Evolutionary conservation across 2,888 invertebrate species (phyloP).

Genomic region (Trileptium ribeirensis): DNA sequence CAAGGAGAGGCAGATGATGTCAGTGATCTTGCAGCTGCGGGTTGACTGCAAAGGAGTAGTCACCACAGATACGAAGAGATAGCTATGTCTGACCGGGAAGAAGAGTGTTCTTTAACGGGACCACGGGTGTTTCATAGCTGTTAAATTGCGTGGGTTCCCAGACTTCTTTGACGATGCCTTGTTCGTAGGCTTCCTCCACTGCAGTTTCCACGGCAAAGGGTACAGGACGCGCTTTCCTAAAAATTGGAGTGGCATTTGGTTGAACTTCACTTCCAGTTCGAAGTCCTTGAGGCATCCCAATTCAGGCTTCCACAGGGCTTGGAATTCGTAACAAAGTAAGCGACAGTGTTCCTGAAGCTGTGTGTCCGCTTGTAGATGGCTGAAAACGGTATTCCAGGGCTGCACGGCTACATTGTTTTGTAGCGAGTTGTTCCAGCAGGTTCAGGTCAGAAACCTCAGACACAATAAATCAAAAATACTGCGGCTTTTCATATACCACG

Average conservation of each 20-base stretch:
- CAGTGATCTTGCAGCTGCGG: not conserved
- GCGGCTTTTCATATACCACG: not conserved
- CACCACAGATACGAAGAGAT: not conserved
- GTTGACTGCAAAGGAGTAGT: not conserved
- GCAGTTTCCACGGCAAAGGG: not conserved
- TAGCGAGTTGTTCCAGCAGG: not conserved
- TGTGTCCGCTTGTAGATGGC: conserved; percentile 7
- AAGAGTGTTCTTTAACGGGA: not conserved
- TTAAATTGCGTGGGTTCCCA: conserved; percentile 10
- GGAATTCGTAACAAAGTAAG: not conserved
- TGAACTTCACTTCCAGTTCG: conserved; percentile 11
- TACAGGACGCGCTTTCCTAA: not conserved
- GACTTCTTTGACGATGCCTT: conserved; percentile 10
- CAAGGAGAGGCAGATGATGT: not conserved
- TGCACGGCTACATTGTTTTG: not conserved
- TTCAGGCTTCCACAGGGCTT: not conserved
- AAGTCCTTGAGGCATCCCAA: not conserved
- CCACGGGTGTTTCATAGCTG: conserved; percentile 10
- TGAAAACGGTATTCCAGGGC: conserved; percentile 11
- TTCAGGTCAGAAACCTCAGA: conserved; percentile 4
- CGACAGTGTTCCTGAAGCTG: not conserved
- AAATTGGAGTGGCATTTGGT: not conserved
- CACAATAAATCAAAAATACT: not conserved
- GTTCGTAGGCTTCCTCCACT: not conserved
- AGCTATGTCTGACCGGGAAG: not conserved